These are phyloP conservation scores for Stegana nigrithorax DNA, from an alignment of 2,888 invertebrate species.

Conservation along the genomic window DNA sequence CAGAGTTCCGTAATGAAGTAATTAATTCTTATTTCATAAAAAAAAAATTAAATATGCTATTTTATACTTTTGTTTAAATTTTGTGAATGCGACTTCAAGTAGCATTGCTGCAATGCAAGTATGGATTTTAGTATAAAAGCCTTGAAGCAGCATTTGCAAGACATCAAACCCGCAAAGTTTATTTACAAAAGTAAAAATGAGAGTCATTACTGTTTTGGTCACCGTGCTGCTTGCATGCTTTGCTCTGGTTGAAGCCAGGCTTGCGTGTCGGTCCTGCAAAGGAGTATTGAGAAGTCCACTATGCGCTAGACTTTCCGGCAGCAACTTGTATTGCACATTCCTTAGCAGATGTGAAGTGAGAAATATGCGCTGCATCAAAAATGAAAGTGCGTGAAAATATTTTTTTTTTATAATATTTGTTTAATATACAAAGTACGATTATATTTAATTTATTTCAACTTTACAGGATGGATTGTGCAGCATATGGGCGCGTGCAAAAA, in stretches of 20 bases:
- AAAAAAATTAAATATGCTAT: too few relatives aligned
- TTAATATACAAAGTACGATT: not conserved
- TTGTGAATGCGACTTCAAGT: too few relatives aligned
- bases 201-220: not conserved
- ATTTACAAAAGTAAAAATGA: conserved; percentile 5
- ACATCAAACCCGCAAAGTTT: not conserved
- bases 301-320: not conserved
- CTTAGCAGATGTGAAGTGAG: not conserved
- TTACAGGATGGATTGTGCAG: not conserved
- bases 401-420: not conserved
- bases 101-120: too few relatives aligned
- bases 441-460: not conserved
- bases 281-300: not conserved
- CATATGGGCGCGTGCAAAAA: not conserved
- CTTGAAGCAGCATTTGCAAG: too few relatives aligned
- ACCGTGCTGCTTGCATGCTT: not conserved
- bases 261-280: not conserved
- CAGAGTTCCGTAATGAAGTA: too few relatives aligned
- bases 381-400: not conserved
- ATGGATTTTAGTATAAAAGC: too few relatives aligned
- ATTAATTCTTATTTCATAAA: too few relatives aligned
- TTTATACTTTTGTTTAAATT: too few relatives aligned
- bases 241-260: not conserved
- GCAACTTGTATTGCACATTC: not conserved
- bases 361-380: not conserved